phyloP scores from a whole-genome alignment of 1,140 invertebrate species.

The Anastrepha ludens region DNA sequence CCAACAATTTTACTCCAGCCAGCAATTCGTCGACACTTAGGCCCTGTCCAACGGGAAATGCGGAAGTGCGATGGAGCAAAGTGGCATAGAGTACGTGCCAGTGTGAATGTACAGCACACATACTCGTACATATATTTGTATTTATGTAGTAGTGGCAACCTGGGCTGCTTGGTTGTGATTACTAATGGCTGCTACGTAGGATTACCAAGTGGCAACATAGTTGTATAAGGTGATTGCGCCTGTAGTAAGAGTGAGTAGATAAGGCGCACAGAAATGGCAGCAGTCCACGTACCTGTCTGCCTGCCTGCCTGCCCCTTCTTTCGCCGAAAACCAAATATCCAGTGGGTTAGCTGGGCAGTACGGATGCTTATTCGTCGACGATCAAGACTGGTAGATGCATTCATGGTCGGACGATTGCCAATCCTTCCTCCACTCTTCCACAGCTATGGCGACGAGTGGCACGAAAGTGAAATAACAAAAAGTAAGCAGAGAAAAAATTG shows the following conservation, averaged over 20 bases:
- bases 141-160: constrained; percentile 8
- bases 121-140: neutral
- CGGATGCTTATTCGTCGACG: constrained; percentile 2
- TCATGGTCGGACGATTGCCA: constrained; percentile 43
- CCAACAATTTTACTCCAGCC: neutral
- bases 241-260: neutral
- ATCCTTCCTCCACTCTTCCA: neutral
- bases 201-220: constrained; percentile 51
- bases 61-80: constrained; percentile 29
- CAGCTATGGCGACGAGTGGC: constrained; percentile 59
- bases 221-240: neutral
- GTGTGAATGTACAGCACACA: neutral
- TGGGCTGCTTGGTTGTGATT: neutral
- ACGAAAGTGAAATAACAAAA: constrained; percentile 30
- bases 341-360: constrained; percentile 40
- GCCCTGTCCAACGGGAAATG: constrained; percentile 34
- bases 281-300: neutral
- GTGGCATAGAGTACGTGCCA: neutral
- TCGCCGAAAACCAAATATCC: neutral
- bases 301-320: neutral
- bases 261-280: constrained; percentile 1
- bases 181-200: constrained; percentile 51
- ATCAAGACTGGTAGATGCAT: constrained; percentile 41
- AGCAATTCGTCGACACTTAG: neutral
- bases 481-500: neutral